Evolutionary conservation across 2,888 invertebrate genomes (phyloP), one percentile per base, ranked within the genome.

Genomic region (Callyntrura guangdongensis): DNA sequence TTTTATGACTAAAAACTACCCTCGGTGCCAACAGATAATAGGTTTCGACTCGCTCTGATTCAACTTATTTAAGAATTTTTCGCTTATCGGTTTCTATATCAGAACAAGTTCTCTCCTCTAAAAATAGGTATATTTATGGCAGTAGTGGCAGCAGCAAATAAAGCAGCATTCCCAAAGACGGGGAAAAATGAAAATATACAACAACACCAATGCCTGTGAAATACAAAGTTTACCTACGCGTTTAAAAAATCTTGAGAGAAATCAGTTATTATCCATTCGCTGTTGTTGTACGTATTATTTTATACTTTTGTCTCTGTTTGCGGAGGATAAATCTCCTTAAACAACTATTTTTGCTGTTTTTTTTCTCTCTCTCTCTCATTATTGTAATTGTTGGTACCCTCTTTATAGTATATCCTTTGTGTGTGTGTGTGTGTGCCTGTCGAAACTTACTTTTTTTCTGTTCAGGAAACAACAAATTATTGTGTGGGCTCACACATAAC

Each of bases 21-120:
- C 17, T 27, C 67, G 14, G 11, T 67, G 67, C 67, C 67, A 67
- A 36, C 20, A 84, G 85, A 85, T 85, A 72, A 85, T 72, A 27
- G 85, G 56, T 69, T 85, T 53, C 85, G 67, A 25, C 27, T 27
- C 67, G 85, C 85, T 85, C 72, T 85, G 67, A 85, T 85, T 85
- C 85, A 49, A 67, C 22, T 83, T 83, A 83, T 83, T n/a, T 67
- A 67, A 64, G 67, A 83, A 67, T 25, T 67, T n/a, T 49, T 25
- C 9, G 25, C 67, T 67, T 67, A 67, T 67, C 67, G 27, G 12
- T 6, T 67, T 22, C 49, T 83, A 67, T 64, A 67, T 64, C 47
- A 67, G 67, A 83, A 83, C 83, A 25, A 67, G 83, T 83, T 83
- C 49, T 82, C 82, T 22, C 82, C 53, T 25, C n/a, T n/a, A 22